Evolutionary conservation across 2,113 vertebrate species (phyloP).

Genomic region (Laticauda laticaudata): DNA sequence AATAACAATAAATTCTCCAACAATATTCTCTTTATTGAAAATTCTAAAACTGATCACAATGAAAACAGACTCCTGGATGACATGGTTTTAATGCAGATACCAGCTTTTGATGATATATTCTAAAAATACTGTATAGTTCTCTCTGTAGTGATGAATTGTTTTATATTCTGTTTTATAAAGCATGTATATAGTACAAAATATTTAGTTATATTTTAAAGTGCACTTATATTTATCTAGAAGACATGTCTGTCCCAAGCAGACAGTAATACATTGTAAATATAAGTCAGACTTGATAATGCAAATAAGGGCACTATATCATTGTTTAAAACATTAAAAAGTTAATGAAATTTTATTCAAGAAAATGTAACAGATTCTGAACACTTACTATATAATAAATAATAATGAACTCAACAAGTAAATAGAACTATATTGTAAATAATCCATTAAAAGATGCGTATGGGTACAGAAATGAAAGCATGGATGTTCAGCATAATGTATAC

Average conservation of each 20-base stretch:
- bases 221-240: neutral
- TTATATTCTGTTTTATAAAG: neutral
- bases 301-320: neutral
- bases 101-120: neutral
- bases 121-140: neutral
- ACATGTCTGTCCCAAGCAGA: conserved; percentile 16
- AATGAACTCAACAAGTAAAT: neutral
- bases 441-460: conserved; percentile 1
- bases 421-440: neutral
- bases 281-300: conserved; percentile 21
- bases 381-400: neutral
- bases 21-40: neutral
- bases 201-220: neutral
- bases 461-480: neutral
- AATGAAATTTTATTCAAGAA: conserved; percentile 20
- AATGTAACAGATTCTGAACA: neutral
- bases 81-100: neutral
- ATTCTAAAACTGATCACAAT: neutral
- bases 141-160: neutral
- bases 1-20: neutral
- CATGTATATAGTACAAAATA: neutral
- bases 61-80: neutral
- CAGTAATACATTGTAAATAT: conserved; percentile 12
- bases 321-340: conserved; percentile 17
- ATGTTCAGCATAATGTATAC: neutral